Percentiles rank a stretch among this genome's conserved stretches.
phyloP scores from a whole-genome alignment of 2,888 invertebrate species.

The Eubasilissa splendida region DNA sequence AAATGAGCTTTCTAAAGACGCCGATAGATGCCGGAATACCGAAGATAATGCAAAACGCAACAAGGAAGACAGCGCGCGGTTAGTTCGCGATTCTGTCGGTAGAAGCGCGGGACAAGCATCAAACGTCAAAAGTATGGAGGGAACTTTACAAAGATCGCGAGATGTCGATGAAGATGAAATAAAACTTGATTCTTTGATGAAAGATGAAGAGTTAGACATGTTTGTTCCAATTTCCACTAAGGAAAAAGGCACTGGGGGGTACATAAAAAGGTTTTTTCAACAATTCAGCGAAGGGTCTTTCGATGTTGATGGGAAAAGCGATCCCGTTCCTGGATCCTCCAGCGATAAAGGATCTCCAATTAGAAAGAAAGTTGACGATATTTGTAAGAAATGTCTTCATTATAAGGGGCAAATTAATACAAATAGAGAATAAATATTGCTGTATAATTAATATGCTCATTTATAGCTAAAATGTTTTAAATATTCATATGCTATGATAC shows the following conservation, averaged over 20 bases:
- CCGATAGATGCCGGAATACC: conserved; percentile 13
- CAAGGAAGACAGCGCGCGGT: not conserved
- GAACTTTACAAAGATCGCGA: not conserved
- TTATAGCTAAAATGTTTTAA: no score
- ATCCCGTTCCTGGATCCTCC: not conserved
- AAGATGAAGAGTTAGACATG: conserved; percentile 48
- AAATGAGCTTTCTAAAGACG: not conserved
- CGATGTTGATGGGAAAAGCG: conserved; percentile 61
- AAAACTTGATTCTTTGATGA: conserved; percentile 20
- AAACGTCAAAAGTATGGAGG: conserved; percentile 11
- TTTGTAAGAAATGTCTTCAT: conserved; percentile 72
- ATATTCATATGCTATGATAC: no score
- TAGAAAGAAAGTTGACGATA: conserved; percentile 69
- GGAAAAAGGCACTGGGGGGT: conserved; percentile 67
- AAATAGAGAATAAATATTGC: conserved; percentile 38
- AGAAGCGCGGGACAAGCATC: not conserved
- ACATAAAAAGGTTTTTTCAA: conserved; percentile 70
- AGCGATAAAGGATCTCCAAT: conserved; percentile 64
- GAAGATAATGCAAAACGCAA: conserved; percentile 3
- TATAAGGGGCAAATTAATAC: conserved; percentile 67
- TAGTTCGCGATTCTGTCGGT: conserved; percentile 4
- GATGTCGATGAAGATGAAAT: conserved; percentile 14
- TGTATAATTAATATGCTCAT: no score
- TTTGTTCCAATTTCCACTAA: conserved; percentile 48
- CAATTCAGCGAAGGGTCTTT: conserved; percentile 71